Evolutionary conservation across 2,113 vertebrate species (phyloP).

Genomic region (Origma solitaria): DNA sequence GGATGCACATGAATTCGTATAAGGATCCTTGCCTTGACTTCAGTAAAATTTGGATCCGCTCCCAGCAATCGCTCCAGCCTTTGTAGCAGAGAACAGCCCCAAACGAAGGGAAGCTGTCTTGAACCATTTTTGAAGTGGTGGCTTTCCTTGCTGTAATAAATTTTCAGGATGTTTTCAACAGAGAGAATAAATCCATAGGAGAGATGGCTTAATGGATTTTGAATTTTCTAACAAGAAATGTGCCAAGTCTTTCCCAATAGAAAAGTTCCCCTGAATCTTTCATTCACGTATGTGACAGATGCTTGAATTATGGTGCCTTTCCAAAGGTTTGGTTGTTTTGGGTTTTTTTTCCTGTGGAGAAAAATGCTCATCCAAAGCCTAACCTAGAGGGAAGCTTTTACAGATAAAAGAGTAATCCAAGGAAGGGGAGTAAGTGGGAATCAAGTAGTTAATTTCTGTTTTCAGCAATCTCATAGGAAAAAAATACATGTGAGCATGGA

Average conservation of each 20-base stretch:
- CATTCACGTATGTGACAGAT: background rate
- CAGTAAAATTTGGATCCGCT: background rate
- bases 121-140: background rate
- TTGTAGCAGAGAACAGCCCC: background rate
- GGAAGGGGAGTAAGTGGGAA: background rate
- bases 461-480: conserved; percentile 19
- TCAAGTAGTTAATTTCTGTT: conserved; percentile 65
- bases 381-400: background rate
- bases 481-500: conserved; percentile 42
- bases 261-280: background rate
- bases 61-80: background rate
- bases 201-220: conserved; percentile 32
- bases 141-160: background rate
- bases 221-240: conserved; percentile 29
- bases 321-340: background rate
- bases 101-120: background rate
- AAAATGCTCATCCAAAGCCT: background rate
- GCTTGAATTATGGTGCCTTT: background rate
- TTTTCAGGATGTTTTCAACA: conserved; percentile 22
- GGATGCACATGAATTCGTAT: background rate
- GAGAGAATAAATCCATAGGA: conserved; percentile 8
- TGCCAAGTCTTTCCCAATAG: background rate
- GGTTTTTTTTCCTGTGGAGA: background rate
- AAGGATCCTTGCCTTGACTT: background rate
- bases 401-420: background rate